Evolutionary conservation across 2,888 invertebrate species (phyloP).

Genomic region (Azorinus chamasolen): DNA sequence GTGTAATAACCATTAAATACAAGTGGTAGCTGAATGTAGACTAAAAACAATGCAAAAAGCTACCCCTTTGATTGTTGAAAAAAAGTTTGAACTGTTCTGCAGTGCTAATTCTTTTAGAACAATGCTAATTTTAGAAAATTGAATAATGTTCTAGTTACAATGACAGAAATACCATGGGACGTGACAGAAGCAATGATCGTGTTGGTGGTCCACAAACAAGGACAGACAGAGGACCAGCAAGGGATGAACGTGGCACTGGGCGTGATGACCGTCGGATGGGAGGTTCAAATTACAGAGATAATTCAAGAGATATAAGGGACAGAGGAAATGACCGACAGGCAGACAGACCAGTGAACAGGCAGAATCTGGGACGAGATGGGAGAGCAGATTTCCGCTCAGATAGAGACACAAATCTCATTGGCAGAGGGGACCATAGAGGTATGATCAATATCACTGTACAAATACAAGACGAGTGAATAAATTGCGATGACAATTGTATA

Average conservation of each 20-base stretch:
- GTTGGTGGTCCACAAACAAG: slow-evolving; percentile 1
- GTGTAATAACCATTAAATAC: too few species aligned
- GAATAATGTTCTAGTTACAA: slow-evolving; percentile 13
- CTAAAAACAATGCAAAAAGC: too few species aligned
- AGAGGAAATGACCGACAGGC: slow-evolving; percentile 42
- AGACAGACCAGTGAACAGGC: slow-evolving; percentile 45
- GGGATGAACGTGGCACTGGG: slow-evolving; percentile 29
- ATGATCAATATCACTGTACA: neutral
- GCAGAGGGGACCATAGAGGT: slow-evolving; percentile 55
- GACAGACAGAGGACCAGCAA: slow-evolving; percentile 3
- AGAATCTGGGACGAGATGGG: slow-evolving; percentile 39
- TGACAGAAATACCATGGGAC: slow-evolving; percentile 8
- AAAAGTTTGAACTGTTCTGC: too few species aligned
- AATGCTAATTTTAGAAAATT: too few species aligned
- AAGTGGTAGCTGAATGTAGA: too few species aligned
- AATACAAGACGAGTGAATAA: too few species aligned
- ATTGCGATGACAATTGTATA: too few species aligned
- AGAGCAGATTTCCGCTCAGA: slow-evolving; percentile 43
- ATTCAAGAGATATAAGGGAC: slow-evolving; percentile 44
- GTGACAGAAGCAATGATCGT: neutral
- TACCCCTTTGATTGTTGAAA: too few species aligned
- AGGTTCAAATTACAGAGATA: slow-evolving; percentile 45
- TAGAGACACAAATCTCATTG: slow-evolving; percentile 37
- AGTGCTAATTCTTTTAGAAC: too few species aligned
- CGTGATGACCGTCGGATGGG: slow-evolving; percentile 54